These are phyloP conservation scores for Philaenus spumarius DNA, from an alignment of 1,140 invertebrate genomes.

Conservation along the genomic window DNA sequence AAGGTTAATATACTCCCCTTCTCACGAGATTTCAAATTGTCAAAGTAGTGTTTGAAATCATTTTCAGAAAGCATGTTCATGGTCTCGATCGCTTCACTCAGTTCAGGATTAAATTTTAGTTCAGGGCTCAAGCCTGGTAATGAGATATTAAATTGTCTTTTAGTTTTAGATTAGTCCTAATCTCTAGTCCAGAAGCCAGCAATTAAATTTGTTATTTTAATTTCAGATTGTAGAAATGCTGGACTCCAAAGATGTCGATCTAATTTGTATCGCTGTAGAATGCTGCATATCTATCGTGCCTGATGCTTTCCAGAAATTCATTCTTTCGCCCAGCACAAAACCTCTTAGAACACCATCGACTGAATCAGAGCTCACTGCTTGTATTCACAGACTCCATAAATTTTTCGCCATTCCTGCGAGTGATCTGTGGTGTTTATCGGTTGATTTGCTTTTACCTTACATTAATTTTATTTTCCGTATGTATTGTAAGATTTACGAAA, in stretches of 20 bases:
- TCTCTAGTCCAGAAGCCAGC: too few species aligned
- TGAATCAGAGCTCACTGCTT: slow-evolving; percentile 36
- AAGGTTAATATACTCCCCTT: too few species aligned
- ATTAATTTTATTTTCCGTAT: slow-evolving; percentile 39
- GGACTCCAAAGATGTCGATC: slow-evolving; percentile 4
- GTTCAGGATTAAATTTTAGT: too few species aligned
- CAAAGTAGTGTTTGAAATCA: too few species aligned
- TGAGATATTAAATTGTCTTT: too few species aligned
- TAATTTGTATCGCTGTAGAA: slow-evolving; percentile 5
- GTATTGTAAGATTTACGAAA: slow-evolving; percentile 34
- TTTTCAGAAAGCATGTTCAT: too few species aligned
- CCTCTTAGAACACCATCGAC: neutral
- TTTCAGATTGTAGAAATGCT: slow-evolving; percentile 15
- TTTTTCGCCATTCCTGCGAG: slow-evolving; percentile 36
- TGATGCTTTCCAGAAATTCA: neutral
- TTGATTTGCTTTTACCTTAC: slow-evolving; percentile 30
- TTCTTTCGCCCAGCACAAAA: neutral
- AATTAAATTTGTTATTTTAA: neutral
- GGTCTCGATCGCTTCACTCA: too few species aligned
- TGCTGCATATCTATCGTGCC: neutral
- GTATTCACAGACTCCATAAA: slow-evolving; percentile 38
- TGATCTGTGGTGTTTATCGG: slow-evolving; percentile 36
- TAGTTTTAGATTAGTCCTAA: too few species aligned
- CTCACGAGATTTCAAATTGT: too few species aligned
- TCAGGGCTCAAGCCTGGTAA: too few species aligned